Evolutionary conservation across 2,113 vertebrate genomes (phyloP).

Genomic region (Ellobius talpinus): DNA sequence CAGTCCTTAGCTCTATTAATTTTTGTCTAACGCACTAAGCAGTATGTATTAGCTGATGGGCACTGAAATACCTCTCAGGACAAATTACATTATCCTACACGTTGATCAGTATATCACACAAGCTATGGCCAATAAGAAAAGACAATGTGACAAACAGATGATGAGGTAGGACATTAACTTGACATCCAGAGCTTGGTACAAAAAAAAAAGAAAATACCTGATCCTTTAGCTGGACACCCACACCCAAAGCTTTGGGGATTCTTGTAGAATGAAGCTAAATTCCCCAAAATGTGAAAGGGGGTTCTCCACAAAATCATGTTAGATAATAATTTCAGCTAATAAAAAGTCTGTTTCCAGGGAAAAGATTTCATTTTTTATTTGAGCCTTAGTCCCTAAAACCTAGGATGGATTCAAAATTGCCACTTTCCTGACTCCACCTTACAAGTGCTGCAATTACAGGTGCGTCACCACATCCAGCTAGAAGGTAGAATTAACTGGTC

Average conservation of each 20-base stretch:
- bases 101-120: neutral
- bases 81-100: neutral
- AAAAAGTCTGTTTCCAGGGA: neutral
- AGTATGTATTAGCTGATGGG: constrained; percentile 25
- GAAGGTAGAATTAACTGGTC: neutral
- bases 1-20: constrained; percentile 32
- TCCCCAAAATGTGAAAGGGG: neutral
- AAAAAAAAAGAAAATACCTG: neutral
- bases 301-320: neutral
- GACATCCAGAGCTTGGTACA: neutral
- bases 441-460: neutral
- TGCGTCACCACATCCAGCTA: too few species aligned
- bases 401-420: neutral
- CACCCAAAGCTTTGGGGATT: fast-evolving
- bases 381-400: neutral
- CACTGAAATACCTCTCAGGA: neutral
- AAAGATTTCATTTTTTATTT: neutral
- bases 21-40: constrained; percentile 32
- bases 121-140: neutral
- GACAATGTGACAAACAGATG: neutral
- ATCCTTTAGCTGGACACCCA: neutral
- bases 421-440: neutral
- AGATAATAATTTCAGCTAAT: neutral
- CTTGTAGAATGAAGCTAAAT: neutral
- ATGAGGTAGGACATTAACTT: neutral